Evolutionary conservation across 2,888 invertebrate species (phyloP), one percentile per base, ranked within the genome.

Genomic region (Argyresthia goedartella): DNA sequence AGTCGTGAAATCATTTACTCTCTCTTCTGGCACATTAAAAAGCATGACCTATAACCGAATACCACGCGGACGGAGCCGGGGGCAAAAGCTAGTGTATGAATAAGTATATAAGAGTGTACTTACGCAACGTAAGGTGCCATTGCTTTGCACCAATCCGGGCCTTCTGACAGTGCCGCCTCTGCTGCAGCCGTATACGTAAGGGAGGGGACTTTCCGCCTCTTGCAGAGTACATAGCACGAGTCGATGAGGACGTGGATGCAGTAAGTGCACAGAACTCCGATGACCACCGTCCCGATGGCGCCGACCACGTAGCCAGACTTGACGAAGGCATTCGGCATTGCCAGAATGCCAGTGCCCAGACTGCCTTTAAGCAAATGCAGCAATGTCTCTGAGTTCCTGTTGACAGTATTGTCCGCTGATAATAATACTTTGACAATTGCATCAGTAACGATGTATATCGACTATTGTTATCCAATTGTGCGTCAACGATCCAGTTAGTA

Each of bases 221-320:
- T 89, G 70, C 90, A 90, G 45, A 90, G 68, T 59, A 86, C 89
- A 60, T 91, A 92, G 69, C 91, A 89, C 0, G 90, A 88, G 67
- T 89, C 90, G 16, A 97, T 91, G 57, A 99, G 85, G 57, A 97
- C 88, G 71, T 97, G 95, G 78, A 98, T 97, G 71, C 98, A 98
- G 77, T 98, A 97, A 4, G 96, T 94, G 79, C 97, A 97, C 39
- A 98, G 89, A 25, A 94, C 74, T 0, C 97, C 98, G 60, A 99
- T 95, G 4, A 95, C 64, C 10, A 95, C 73, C 0, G 98, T 93
- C 8, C 95, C 95, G 15, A 94, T 79, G 1, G 91, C 70, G 9
- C 98, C 98, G 4, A 96, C 90, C 53, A 91, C 82, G 61, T 94
- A 91, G 1, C 97, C 97, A 0, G 96, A 90, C 70, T 96, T 91